These are phyloP conservation scores for Drosophila ficusphila DNA, from an alignment of 1,140 invertebrate genomes.

Conservation along the genomic window DNA sequence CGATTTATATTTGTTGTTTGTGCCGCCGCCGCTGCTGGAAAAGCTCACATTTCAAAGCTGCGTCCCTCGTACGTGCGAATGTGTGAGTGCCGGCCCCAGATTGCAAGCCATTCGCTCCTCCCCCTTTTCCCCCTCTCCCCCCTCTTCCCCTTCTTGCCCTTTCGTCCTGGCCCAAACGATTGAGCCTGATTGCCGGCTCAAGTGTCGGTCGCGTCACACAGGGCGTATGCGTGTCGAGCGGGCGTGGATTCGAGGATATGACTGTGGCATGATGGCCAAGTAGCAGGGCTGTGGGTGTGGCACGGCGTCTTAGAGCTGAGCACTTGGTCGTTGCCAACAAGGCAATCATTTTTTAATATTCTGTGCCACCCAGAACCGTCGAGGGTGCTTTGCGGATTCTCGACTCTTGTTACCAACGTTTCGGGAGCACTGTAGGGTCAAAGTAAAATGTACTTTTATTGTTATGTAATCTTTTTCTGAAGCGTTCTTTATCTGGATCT, in stretches of 20 bases:
- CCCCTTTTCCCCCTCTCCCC: background rate
- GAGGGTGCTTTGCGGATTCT: background rate
- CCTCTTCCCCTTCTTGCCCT: too few relatives aligned
- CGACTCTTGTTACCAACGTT: background rate
- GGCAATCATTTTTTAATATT: constrained; percentile 32
- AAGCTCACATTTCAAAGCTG: constrained; percentile 70
- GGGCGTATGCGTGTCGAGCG: constrained; percentile 55
- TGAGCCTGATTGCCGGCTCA: constrained; percentile 79
- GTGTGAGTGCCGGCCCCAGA: constrained; percentile 68
- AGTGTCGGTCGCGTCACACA: constrained; percentile 74
- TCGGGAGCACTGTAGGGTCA: background rate
- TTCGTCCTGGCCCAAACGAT: constrained; percentile 63
- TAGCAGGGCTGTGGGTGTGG: constrained; percentile 15
- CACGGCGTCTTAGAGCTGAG: constrained; percentile 32
- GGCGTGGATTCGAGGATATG: constrained; percentile 11
- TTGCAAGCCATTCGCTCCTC: constrained; percentile 56
- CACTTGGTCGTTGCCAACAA: constrained; percentile 13
- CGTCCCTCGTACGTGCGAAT: constrained; percentile 58
- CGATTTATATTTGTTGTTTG: constrained; percentile 75
- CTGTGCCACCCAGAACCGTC: background rate
- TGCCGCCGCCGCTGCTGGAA: constrained; percentile 24
- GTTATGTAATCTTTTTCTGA: background rate
- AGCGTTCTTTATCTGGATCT: background rate
- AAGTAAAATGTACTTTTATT: background rate
- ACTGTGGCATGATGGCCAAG: background rate